These are phyloP conservation scores for Trichomalopsis sarcophagae DNA, from an alignment of 1,140 invertebrate genomes.

Conservation along the genomic window DNA sequence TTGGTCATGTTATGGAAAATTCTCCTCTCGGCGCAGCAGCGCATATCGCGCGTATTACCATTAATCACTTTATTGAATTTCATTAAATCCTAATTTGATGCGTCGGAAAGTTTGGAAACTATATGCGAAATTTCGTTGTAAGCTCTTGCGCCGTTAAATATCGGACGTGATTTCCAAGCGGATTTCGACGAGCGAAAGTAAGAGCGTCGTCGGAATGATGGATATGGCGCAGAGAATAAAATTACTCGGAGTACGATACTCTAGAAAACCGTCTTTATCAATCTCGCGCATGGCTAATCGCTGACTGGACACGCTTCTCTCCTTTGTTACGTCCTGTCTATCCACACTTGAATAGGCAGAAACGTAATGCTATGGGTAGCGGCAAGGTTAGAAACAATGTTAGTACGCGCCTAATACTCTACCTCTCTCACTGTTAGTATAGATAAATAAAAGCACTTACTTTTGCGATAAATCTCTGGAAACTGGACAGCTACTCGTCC, in stretches of 20 bases:
- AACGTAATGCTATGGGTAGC: too few species aligned
- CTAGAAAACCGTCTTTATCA: not conserved
- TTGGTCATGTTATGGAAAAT: slow-evolving; percentile 11
- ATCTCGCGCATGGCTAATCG: not conserved
- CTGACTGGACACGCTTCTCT: not conserved
- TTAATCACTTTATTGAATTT: slow-evolving; percentile 7
- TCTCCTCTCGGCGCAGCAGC: not conserved
- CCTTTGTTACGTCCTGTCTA: too few species aligned
- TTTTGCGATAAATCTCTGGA: too few species aligned
- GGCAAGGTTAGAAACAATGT: too few species aligned
- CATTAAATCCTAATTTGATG: not conserved
- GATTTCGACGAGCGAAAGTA: not conserved
- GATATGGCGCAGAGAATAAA: not conserved
- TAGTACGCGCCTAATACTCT: too few species aligned
- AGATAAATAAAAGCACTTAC: too few species aligned
- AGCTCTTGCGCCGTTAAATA: too few species aligned
- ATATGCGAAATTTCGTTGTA: not conserved
- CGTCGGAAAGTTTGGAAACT: not conserved
- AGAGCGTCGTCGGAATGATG: not conserved
- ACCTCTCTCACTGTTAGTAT: too few species aligned
- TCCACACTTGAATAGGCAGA: too few species aligned
- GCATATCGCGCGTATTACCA: not conserved
- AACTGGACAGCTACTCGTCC: too few species aligned
- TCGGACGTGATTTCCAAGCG: too few species aligned
- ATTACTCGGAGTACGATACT: not conserved